Evolutionary conservation across 2,888 invertebrate species (phyloP), one percentile per base, ranked within the genome.

Genomic region (Chloroclystis v-ata): DNA sequence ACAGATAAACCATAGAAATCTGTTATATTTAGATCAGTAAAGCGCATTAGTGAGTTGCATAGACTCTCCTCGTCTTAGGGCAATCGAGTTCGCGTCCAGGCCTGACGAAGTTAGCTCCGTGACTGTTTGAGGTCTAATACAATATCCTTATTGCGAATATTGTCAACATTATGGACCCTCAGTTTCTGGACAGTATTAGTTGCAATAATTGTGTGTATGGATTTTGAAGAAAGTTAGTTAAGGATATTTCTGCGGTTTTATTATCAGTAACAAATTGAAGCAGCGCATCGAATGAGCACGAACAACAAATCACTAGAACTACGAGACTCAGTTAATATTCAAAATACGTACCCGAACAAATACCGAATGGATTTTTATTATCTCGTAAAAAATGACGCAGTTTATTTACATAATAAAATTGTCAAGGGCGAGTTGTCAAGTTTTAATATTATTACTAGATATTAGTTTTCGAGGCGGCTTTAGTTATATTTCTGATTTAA

Each of bases 61-160:
- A n/a, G n/a, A n/a, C 33, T 35, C 24, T 16, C 14, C 20, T 39
- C 47, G 47, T 35, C 54, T 43, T 47, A 46, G 52, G 47, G 25
- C 50, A 49, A 59, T 53, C 43, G 45, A 56, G 58, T 56, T 59
- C 46, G 33, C 13, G 42, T 43, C 40, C 32, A 49, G 47, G 51
- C 14, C 38, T 52, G 41, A 50, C 49, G 25, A 40, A 49, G 49
- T 51, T 50, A 55, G 32, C 32, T 20, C 26, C 16, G 24, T 44
- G 32, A 30, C 41, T 37, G 37, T 28, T 40, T 20, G 20, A 10
- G 12, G 4, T 33, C 37, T 8, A 33, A 33, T 38, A 38, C 32
- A 38, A 26, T 44, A 32, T 38, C 25, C 28, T 43, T 16, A 26
- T 14, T 43, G 16, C 28, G 14, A 35, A 16, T 35, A 25, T 14